These are phyloP conservation scores for Cabera pusaria DNA, from an alignment of 2,888 invertebrate species.

Conservation along the genomic window DNA sequence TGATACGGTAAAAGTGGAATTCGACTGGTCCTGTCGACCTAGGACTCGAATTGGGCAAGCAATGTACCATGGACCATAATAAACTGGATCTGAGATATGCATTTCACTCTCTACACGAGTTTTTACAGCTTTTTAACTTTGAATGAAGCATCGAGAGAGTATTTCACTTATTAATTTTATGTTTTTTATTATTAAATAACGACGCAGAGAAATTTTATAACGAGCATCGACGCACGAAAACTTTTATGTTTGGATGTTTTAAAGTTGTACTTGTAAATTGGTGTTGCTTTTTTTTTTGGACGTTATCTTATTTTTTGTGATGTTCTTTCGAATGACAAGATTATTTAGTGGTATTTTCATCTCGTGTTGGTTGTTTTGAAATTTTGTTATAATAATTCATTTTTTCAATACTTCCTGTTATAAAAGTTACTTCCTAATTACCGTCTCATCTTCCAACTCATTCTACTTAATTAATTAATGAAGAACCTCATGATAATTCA, in stretches of 20 bases:
- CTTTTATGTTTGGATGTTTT: slow-evolving; percentile 9
- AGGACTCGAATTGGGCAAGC: slow-evolving; percentile 39
- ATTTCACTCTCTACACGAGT: slow-evolving; percentile 48
- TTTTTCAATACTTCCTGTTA: too few relatives aligned
- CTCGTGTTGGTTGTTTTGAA: too few relatives aligned
- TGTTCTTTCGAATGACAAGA: too few relatives aligned
- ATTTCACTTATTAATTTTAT: slow-evolving; percentile 22
- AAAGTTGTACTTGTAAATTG: slow-evolving; percentile 8
- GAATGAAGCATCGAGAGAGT: slow-evolving; percentile 15
- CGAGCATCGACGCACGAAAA: slow-evolving; percentile 21
- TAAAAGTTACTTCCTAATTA: too few relatives aligned
- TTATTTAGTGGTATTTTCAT: slow-evolving; percentile 2
- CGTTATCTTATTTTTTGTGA: slow-evolving; percentile 9
- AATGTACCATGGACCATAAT: slow-evolving; percentile 29
- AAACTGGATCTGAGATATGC: slow-evolving; percentile 37
- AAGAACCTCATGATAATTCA: too few relatives aligned
- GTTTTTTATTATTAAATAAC: too few relatives aligned
- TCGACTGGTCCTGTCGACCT: slow-evolving; percentile 38
- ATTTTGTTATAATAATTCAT: too few relatives aligned
- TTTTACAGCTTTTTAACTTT: slow-evolving; percentile 33
- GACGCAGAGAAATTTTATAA: slow-evolving; percentile 28
- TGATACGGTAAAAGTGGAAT: slow-evolving; percentile 42
- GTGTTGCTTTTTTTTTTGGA: slow-evolving; percentile 14
- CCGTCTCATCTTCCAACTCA: too few relatives aligned
- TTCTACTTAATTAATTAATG: too few relatives aligned